Evolutionary conservation across 2,888 invertebrate genomes (phyloP).

Genomic region (Desoria tigrina): DNA sequence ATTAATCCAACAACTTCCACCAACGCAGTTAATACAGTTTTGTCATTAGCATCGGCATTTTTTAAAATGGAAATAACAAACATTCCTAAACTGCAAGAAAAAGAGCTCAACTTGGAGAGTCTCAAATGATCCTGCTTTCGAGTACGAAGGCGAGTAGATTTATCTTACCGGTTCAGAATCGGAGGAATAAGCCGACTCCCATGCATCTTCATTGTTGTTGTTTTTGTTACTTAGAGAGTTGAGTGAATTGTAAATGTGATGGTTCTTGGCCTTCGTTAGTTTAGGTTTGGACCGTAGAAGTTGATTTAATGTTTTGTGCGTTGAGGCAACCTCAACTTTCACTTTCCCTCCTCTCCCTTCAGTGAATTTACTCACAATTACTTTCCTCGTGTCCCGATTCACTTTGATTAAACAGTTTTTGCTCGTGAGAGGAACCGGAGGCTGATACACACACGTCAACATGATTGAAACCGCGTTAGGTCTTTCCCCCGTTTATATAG

Average conservation of each 20-base stretch:
- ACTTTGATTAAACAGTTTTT: slow-evolving; percentile 50
- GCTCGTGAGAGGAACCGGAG: slow-evolving; percentile 56
- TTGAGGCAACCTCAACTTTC: slow-evolving; percentile 45
- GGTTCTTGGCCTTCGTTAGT: background rate
- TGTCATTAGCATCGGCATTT: no score
- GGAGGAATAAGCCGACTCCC: slow-evolving; percentile 42
- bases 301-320: slow-evolving; percentile 17
- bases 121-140: no score
- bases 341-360: slow-evolving; percentile 48
- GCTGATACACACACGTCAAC: slow-evolving; percentile 71
- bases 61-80: no score
- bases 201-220: slow-evolving; percentile 36
- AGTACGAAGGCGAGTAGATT: background rate
- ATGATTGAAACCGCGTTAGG: no score
- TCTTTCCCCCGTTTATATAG: no score
- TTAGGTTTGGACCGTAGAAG: slow-evolving; percentile 3
- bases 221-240: background rate
- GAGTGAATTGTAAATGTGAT: background rate
- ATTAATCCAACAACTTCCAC: no score
- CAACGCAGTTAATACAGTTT: no score
- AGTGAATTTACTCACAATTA: slow-evolving; percentile 50
- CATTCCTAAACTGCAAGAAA: no score
- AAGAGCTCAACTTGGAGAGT: no score
- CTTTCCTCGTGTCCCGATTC: slow-evolving; percentile 50
- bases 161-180: slow-evolving; percentile 43